Evolutionary conservation across 23 tunicate genomes (phyloP).

Genomic region (Aplidium turbinatum): DNA sequence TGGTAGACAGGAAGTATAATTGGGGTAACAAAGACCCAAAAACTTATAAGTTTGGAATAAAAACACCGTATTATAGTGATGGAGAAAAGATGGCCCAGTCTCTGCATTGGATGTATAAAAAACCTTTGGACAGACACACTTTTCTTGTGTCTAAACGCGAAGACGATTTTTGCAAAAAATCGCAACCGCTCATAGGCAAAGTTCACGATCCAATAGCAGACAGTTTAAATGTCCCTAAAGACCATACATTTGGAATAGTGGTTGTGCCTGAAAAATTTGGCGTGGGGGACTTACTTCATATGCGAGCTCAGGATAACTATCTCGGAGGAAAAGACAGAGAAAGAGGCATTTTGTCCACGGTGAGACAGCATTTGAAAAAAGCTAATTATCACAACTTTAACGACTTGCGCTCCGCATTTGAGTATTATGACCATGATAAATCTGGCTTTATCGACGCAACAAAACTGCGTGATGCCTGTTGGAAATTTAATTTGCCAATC

Average conservation of each 20-base stretch:
- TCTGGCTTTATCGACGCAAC: constrained; percentile 72
- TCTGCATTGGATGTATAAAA: constrained; percentile 66
- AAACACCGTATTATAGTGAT: constrained; percentile 81
- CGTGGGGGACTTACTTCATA: constrained; percentile 84
- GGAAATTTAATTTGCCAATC: constrained; percentile 87
- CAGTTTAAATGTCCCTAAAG: constrained; percentile 51
- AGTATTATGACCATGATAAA: constrained; percentile 69
- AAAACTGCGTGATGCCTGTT: constrained; percentile 79
- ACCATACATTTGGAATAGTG: constrained; percentile 73
- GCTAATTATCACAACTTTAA: constrained; percentile 88
- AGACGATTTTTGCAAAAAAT: constrained; percentile 65
- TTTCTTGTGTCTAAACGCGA: constrained; percentile 58
- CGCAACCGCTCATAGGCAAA: constrained; percentile 81
- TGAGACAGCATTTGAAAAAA: constrained; percentile 82
- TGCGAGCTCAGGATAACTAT: constrained; percentile 55
- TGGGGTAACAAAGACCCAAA: constrained; percentile 58
- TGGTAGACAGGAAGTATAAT: constrained; percentile 71
- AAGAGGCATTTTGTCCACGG: constrained; percentile 72
- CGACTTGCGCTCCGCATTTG: constrained; percentile 61
- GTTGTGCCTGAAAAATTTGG: constrained; percentile 81
- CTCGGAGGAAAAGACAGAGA: constrained; percentile 68
- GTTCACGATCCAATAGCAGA: constrained; percentile 80
- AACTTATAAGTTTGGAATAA: constrained; percentile 58
- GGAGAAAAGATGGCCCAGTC: constrained; percentile 62
- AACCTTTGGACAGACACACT: constrained; percentile 50